These are phyloP conservation scores for Tragelaphus buxtoni DNA, from an alignment of 2,113 vertebrate genomes.

Conservation along the genomic window DNA sequence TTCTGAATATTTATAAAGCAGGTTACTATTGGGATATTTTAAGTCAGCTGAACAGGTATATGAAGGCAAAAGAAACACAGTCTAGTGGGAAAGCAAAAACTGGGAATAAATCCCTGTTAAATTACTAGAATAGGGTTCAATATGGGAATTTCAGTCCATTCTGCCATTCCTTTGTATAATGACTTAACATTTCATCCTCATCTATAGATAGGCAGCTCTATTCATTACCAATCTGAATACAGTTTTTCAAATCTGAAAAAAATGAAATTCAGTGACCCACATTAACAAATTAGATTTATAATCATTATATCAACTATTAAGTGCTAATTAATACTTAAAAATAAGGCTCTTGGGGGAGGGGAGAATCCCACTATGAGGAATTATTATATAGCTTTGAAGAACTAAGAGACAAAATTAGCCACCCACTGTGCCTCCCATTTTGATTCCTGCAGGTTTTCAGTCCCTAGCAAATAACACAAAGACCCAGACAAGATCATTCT, in stretches of 20 bases:
- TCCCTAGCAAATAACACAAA: conserved; percentile 56
- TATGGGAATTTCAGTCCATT: conserved; percentile 37
- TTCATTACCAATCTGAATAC: conserved; percentile 20
- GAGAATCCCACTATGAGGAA: conserved; percentile 29
- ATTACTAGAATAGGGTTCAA: conserved; percentile 22
- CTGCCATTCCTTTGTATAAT: conserved; percentile 33
- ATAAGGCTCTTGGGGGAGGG: conserved; percentile 51
- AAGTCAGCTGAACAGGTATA: neutral
- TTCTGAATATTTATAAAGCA: conserved; percentile 39
- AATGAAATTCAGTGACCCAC: conserved; percentile 6
- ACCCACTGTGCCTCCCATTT: conserved; percentile 67
- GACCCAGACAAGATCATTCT: conserved; percentile 53
- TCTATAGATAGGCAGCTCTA: conserved; percentile 10
- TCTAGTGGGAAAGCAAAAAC: conserved; percentile 19
- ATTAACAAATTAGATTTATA: conserved; percentile 64
- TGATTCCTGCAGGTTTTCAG: conserved; percentile 63
- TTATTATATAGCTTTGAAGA: conserved; percentile 57
- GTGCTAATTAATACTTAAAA: conserved; percentile 63
- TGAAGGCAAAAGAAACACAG: neutral
- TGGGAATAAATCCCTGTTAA: conserved; percentile 47
- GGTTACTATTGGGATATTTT: conserved; percentile 29
- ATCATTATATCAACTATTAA: conserved; percentile 60
- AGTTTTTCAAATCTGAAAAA: conserved; percentile 35
- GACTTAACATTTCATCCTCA: conserved; percentile 39
- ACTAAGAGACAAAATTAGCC: conserved; percentile 68